A percentile compares a stretch with the other conserved stretches of the same genome.
These are phyloP conservation scores for Cacoxenus indagator DNA, from an alignment of 2,888 invertebrate species.

Conservation along the genomic window DNA sequence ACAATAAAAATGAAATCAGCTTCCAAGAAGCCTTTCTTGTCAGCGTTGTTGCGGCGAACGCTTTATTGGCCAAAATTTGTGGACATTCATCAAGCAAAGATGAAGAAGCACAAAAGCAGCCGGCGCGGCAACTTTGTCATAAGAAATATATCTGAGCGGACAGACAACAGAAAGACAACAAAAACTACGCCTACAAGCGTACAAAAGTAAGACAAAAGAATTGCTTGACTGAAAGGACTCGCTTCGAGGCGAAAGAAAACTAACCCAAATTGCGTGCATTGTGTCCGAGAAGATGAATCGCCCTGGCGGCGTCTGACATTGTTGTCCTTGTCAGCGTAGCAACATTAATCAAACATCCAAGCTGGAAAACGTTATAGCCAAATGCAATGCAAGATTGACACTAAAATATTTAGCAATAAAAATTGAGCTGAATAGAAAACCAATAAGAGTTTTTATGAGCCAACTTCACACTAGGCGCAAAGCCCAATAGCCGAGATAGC, in stretches of 20 bases:
- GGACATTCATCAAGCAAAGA: background rate
- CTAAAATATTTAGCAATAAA: too few species aligned
- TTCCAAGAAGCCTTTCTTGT: background rate
- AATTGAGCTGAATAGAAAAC: too few species aligned
- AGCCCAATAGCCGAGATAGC: too few species aligned
- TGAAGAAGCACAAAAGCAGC: background rate
- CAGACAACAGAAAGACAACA: background rate
- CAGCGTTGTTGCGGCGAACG: background rate
- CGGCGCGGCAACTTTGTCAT: background rate
- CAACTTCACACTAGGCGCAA: too few species aligned
- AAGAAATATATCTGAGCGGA: too few species aligned
- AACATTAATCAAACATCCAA: background rate
- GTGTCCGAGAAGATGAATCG: background rate
- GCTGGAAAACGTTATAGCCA: too few species aligned
- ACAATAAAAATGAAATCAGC: background rate
- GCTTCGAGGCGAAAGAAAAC: background rate
- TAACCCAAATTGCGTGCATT: background rate
- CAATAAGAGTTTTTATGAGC: too few species aligned
- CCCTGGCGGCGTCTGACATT: background rate
- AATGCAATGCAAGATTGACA: too few species aligned
- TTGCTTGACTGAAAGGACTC: background rate
- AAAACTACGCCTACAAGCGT: background rate
- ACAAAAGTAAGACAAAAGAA: background rate
- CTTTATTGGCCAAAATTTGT: background rate
- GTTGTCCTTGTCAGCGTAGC: background rate